Base-by-base conservation (phyloP, 2,113 vertebrate species). In the Podilymbus podiceps region DNA sequence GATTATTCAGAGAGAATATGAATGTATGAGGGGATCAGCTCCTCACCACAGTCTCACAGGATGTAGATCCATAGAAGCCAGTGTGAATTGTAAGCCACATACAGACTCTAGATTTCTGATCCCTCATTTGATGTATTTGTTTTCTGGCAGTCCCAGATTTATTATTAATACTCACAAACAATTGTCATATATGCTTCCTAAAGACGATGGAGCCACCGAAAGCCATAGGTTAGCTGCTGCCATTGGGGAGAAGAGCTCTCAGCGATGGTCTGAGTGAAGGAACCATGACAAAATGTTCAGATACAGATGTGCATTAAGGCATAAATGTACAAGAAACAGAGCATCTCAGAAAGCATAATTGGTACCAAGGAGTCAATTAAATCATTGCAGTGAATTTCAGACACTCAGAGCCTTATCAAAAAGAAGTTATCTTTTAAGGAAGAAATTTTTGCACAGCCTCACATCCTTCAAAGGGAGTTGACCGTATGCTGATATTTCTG, bases 31-130 rank as follows among this genome's bases (percentile, higher is more conserved):
- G 18, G 4, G 6, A 11, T 44, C 28, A 31, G 13, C 23, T 69
- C 18, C 4, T 31, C 19, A 52, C 2, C 11, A 30, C 12, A 56
- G 16, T 20, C 30, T n/a, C 20, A 31, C 8, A 62, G 24, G 4
- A 11, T 55, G 4, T 4, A 23, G 4, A 9, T 52, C n/a, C 13
- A 8, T 3, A 47, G 16, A 7, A 90, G 0, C 0, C 12, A 30
- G 1, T 7, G 23, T 1, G 2, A 62, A 40, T 19, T 27, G 13
- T 40, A 66, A 66, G 12, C 5, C 11, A n/a, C 10, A 8, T 3
- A 60, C 1, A 53, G 21, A 22, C 47, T 77, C 64, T 23, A 8
- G 21, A 79, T 63, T 85, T 88, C 38, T 50, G 24, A 71, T 30
- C 6, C 4, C 13, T 47, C 7, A 38, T 63, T 38, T 50, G 8